phyloP scores from a whole-genome alignment of 2,888 invertebrate genomes.

The Tetanocera ferruginea region DNA sequence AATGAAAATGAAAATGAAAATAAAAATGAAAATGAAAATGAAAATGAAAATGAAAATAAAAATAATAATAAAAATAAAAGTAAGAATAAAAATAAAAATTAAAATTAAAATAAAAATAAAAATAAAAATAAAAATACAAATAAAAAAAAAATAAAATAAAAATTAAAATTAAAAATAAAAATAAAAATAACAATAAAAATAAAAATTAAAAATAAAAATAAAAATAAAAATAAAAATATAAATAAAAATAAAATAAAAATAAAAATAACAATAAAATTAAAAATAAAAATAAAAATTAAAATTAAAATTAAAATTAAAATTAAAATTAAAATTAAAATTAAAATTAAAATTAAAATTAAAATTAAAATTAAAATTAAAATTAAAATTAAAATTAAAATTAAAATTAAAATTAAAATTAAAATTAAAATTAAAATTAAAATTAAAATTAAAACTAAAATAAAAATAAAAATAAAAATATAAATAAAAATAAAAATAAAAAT shows the following conservation, averaged over 20 bases:
- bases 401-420: background rate
- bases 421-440: background rate
- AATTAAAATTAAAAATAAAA: background rate
- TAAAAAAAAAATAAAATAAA: constrained; percentile 5
- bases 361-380: background rate
- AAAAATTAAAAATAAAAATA: background rate
- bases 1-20: too few species aligned
- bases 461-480: too few species aligned
- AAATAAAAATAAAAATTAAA: background rate
- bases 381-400: background rate
- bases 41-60: too few species aligned
- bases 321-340: background rate
- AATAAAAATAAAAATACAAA: background rate
- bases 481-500: too few species aligned
- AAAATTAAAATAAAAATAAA: too few species aligned
- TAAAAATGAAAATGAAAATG: too few species aligned
- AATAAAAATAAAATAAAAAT: background rate
- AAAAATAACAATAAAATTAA: background rate
- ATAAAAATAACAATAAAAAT: background rate
- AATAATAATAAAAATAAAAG: too few species aligned
- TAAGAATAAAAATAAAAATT: too few species aligned
- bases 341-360: background rate
- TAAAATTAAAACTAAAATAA: too few species aligned
- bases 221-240: background rate
- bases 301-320: background rate